Percentiles rank a stretch among this genome's conserved stretches.
phyloP scores from a whole-genome alignment of 1,140 invertebrate species.

The Ceratosolen solmsi region DNA sequence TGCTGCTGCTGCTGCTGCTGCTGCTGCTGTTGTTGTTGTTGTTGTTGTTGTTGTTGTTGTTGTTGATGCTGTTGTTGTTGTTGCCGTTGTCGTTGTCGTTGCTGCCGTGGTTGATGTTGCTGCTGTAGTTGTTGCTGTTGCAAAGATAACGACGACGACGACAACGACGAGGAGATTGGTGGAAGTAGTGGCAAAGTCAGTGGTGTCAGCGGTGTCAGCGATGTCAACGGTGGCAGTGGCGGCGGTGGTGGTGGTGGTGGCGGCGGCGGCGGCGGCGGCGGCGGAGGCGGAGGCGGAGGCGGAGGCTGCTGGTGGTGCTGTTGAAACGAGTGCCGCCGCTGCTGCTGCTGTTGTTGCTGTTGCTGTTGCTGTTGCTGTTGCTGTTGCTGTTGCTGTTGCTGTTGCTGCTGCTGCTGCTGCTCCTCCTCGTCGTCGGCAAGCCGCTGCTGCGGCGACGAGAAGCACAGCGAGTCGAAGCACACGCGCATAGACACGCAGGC shows the following conservation, averaged over 20 bases:
- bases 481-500: slow-evolving; percentile 86
- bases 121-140: too few species aligned
- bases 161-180: too few species aligned
- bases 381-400: slow-evolving; percentile 47
- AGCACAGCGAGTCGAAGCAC: slow-evolving; percentile 89
- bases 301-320: neutral
- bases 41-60: too few species aligned
- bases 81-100: too few species aligned
- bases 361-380: slow-evolving; percentile 42
- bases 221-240: slow-evolving; percentile 38
- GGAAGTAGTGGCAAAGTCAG: too few species aligned
- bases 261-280: slow-evolving; percentile 81
- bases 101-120: too few species aligned
- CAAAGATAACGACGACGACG: too few species aligned
- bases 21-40: too few species aligned
- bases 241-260: slow-evolving; percentile 54
- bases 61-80: too few species aligned
- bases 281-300: slow-evolving; percentile 67
- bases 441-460: slow-evolving; percentile 84
- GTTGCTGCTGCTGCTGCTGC: slow-evolving; percentile 69
- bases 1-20: too few species aligned
- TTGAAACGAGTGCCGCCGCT: neutral
- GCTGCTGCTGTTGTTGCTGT: slow-evolving; percentile 5
- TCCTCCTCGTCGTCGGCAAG: slow-evolving; percentile 84
- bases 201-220: too few species aligned